A percentile compares a stretch with the other conserved stretches of the same genome.
Conservation (phyloP, 2,888 invertebrate genomes). For the Globia sparganii region DNA sequence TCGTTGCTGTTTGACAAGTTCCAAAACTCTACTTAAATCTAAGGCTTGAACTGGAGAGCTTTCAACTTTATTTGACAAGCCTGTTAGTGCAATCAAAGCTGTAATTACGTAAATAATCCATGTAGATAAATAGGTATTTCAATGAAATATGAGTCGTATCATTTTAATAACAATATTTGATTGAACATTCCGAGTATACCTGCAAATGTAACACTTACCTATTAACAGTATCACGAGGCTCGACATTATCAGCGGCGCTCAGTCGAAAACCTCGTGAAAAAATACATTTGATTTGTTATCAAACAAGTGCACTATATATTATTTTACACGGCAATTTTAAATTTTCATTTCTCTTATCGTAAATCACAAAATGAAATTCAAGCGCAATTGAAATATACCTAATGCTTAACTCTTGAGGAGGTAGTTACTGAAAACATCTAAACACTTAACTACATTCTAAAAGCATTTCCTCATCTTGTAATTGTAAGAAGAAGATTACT, state of each 20-base stretch:
- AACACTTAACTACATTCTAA: constrained; percentile 1
- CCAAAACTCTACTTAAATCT: constrained; percentile 44
- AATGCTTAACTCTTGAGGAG: constrained; percentile 25
- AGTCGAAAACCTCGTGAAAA: constrained; percentile 68
- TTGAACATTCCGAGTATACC: constrained; percentile 3
- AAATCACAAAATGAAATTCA: constrained; percentile 61
- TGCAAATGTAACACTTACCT: constrained; percentile 67
- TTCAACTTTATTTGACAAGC: constrained; percentile 29
- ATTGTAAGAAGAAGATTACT: constrained; percentile 15
- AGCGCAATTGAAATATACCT: constrained; percentile 55
- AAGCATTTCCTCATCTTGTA: constrained; percentile 8
- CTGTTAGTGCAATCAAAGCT: constrained; percentile 46
- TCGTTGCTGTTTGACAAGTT: constrained; percentile 41
- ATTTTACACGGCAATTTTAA: constrained; percentile 82
- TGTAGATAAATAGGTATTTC: neutral
- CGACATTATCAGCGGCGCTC: constrained; percentile 73
- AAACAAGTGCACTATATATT: constrained; percentile 70
- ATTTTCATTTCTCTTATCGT: constrained; percentile 85
- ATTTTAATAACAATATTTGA: neutral
- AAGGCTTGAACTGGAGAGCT: constrained; percentile 20
- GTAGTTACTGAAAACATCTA: constrained; percentile 25
- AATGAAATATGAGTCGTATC: neutral
- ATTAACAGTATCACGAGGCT: constrained; percentile 66
- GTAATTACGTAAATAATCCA: constrained; percentile 26
- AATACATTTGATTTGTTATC: constrained; percentile 71